Evolutionary conservation across 2,888 invertebrate genomes (phyloP), one percentile per base, ranked within the genome.

Genomic region (Achlya flavicornis): DNA sequence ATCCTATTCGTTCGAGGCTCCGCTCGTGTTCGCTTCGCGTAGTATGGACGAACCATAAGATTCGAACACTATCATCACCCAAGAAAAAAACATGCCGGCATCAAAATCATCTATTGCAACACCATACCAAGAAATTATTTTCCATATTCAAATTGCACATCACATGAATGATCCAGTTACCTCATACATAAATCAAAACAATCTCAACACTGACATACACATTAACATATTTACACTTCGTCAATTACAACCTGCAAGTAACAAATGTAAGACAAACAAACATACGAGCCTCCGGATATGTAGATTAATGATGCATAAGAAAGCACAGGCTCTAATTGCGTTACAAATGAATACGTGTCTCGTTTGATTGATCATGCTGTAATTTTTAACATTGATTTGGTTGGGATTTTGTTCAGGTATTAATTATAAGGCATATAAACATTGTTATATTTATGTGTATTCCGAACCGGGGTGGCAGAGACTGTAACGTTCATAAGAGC

Each of bases 261-360:
- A 82, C 81, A 83, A 80, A 83, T 83, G 81, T 81, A 75, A 77
- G 68, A 85, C 83, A 84, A 83, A 87, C 85, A 82, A 77, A 88
- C 80, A 77, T 73, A 83, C 80, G 79, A 77, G 87, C 87, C 87
- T 75, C 87, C 81, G 88, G 87, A 82, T 86, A 86, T 87, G 78
- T 87, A 92, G 90, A 92, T 92, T 90, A 90, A 92, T 92, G 91
- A 86, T 83, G 77, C 74, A 78, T 80, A 79, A 77, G 75, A 82
- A 84, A 86, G 81, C 83, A 83, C 79, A 77, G 79, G 71, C 74
- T 81, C 85, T 91, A 91, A 92, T 92, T 91, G 89, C 84, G 79
- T 83, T 90, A 92, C 89, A 90, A 90, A 91, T 91, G 87, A 85
- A 85, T 81, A 79, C 74, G 77, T 79, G 84, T 84, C 79, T 76